phyloP scores from a whole-genome alignment of 2,113 vertebrate species.

The Naja naja region DNA sequence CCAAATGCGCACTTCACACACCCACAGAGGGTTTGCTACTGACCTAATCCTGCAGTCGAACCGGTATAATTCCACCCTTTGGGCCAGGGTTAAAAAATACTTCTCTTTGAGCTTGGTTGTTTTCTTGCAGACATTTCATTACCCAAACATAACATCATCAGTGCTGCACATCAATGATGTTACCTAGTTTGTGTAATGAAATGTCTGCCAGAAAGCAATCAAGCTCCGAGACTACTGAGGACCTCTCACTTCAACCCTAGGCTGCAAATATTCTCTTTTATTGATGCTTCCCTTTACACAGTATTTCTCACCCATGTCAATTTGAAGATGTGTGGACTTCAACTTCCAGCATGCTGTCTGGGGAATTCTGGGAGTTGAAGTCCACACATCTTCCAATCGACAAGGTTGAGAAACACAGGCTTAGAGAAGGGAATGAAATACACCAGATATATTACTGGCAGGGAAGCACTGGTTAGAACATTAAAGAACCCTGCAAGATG shows the following conservation, averaged over 20 bases:
- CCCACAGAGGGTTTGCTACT: too few species aligned
- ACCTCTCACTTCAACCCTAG: neutral
- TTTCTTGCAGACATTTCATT: neutral
- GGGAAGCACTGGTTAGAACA: neutral
- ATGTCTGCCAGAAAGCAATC: neutral
- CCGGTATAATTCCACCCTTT: too few species aligned
- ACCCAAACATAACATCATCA: neutral
- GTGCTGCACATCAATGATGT: neutral
- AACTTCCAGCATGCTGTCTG: neutral
- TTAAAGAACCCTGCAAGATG: too few species aligned
- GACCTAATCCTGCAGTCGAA: too few species aligned
- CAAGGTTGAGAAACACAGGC: neutral
- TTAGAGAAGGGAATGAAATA: neutral
- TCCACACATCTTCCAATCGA: neutral
- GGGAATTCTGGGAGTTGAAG: neutral
- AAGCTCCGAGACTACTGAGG: neutral
- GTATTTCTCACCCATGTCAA: neutral
- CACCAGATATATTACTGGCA: neutral
- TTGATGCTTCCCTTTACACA: neutral
- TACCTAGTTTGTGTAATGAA: neutral
- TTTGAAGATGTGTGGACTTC: neutral
- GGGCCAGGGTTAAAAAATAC: neutral
- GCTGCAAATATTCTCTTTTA: neutral
- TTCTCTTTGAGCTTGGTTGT: neutral
- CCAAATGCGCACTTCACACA: too few species aligned